Conservation (phyloP, 2,797 vertebrate species). For the Euphonia xanthogaster region DNA sequence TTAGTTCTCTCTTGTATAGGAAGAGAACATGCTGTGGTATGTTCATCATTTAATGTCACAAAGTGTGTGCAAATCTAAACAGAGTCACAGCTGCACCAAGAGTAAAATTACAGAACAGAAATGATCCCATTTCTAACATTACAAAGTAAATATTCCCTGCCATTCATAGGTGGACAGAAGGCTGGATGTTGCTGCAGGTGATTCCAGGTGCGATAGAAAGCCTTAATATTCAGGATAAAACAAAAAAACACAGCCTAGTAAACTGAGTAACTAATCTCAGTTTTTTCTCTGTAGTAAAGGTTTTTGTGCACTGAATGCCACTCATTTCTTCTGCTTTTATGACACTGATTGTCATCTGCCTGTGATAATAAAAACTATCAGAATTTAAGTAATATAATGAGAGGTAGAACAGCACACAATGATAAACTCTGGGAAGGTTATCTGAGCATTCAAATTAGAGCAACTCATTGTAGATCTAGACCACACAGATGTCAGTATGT, state of each 20-base stretch:
- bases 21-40: background rate
- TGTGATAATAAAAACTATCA: background rate
- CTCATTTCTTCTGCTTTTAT: background rate
- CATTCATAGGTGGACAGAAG: background rate
- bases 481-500: background rate
- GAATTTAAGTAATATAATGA: background rate
- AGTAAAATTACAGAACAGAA: background rate
- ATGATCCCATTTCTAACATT: background rate
- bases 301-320: background rate
- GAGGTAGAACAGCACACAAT: background rate
- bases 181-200: background rate
- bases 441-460: background rate
- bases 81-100: background rate
- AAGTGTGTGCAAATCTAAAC: background rate
- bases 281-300: background rate
- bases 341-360: background rate
- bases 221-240: background rate
- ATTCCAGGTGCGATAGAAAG: background rate
- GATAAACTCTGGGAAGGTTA: conserved; percentile 2
- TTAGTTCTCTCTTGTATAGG: background rate
- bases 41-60: background rate
- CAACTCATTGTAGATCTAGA: background rate
- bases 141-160: background rate
- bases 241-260: background rate
- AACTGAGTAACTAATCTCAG: background rate